Evolutionary conservation across 2,113 vertebrate species (phyloP).

Genomic region (western clawed frog (Xenopus tropicalis)): UCB_Xtro_10.0 CM004447.2:111875501-111876000

Average conservation of each 20-base stretch:
- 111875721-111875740: constrained; percentile 49
- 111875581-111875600: neutral
- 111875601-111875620: neutral
- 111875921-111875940: constrained; percentile 66
- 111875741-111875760: constrained; percentile 16
- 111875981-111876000: no score
- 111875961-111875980: no score
- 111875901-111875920: constrained; percentile 82
- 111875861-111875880: constrained; percentile 91
- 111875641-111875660: constrained; percentile 13
- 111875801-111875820: constrained; percentile 85
- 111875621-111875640: neutral
- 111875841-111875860: constrained; percentile 86
- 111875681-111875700: neutral
- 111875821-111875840: constrained; percentile 87
- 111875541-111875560: no score
- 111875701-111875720: constrained; percentile 48
- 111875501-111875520: constrained; percentile 5
- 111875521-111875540: no score
- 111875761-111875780: constrained; percentile 63
- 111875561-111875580: neutral
- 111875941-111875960: neutral
- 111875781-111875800: constrained; percentile 79
- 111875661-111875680: constrained; percentile 31
- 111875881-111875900: constrained; percentile 88